Percentiles rank a stretch among this genome's conserved stretches.
These are phyloP conservation scores for Macropus fuliginosus DNA, from an alignment of 2,797 vertebrate genomes.

Conservation along the genomic window DNA sequence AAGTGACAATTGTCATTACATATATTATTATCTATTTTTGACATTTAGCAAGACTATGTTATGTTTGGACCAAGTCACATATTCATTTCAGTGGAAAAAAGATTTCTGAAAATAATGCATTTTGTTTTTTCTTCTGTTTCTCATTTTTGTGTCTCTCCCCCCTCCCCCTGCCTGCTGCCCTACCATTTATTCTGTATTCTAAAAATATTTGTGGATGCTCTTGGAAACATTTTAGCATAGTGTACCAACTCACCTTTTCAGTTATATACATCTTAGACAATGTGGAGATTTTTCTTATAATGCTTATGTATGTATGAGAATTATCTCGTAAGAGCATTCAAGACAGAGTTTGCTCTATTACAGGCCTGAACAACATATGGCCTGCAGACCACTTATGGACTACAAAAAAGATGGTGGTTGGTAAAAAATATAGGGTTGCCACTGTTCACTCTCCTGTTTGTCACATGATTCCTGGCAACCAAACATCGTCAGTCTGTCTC, in stretches of 20 bases:
- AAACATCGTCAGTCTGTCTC: too few relatives aligned
- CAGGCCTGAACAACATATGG: too few relatives aligned
- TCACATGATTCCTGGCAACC: too few relatives aligned
- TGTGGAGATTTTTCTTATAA: background rate
- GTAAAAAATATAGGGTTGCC: too few relatives aligned
- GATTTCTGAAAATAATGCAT: background rate
- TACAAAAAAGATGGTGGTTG: too few relatives aligned
- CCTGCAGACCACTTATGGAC: too few relatives aligned
- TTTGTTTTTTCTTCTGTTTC: constrained; percentile 4
- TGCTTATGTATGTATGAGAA: background rate
- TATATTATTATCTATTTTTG: background rate
- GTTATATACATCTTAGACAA: background rate
- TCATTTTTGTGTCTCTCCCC: background rate
- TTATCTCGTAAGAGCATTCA: background rate
- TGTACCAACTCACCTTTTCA: background rate
- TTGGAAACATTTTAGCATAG: background rate
- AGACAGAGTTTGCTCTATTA: background rate
- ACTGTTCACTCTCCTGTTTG: too few relatives aligned
- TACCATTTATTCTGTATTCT: background rate
- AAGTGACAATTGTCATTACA: background rate
- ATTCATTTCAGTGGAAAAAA: background rate
- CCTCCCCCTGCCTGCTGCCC: too few relatives aligned
- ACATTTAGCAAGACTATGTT: background rate
- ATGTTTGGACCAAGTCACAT: background rate
- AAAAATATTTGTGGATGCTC: background rate